phyloP scores from a whole-genome alignment of 2,888 invertebrate species.

The Drosophila seclusa region DNA sequence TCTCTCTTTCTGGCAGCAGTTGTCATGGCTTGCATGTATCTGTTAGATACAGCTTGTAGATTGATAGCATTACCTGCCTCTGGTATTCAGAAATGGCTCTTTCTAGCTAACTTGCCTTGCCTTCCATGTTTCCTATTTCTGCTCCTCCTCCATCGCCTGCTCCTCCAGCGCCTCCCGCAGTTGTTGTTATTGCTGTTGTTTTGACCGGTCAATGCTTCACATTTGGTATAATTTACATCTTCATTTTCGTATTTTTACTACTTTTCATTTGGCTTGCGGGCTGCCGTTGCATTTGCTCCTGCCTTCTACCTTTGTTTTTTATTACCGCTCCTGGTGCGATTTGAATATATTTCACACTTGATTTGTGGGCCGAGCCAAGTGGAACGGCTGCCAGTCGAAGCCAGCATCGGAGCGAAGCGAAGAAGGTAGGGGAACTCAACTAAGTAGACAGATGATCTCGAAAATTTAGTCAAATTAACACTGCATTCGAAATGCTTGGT shows the following conservation, averaged over 20 bases:
- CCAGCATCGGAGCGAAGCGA: conserved; percentile 10
- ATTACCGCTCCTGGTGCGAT: conserved; percentile 65
- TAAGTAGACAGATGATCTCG: conserved; percentile 63
- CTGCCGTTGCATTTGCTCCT: conserved; percentile 28
- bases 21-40: conserved; percentile 42
- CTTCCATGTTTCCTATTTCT: conserved; percentile 44
- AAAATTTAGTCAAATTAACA: conserved; percentile 78
- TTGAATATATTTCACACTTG: conserved; percentile 82
- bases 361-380: conserved; percentile 67
- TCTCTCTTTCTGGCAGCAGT: conserved; percentile 28
- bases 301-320: conserved; percentile 25
- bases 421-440: neutral
- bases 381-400: conserved; percentile 42
- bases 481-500: conserved; percentile 41
- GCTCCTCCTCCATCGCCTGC: conserved; percentile 8
- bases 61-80: conserved; percentile 82
- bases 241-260: conserved; percentile 72
- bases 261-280: conserved; percentile 64
- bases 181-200: conserved; percentile 41
- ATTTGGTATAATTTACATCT: conserved; percentile 80
- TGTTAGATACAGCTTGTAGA: conserved; percentile 77
- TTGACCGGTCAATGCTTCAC: conserved; percentile 68
- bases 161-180: neutral
- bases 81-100: conserved; percentile 71
- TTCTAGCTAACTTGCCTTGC: conserved; percentile 35